Evolutionary conservation across 1,140 invertebrate genomes (phyloP).

Genomic region (Radopholus similis): DNA sequence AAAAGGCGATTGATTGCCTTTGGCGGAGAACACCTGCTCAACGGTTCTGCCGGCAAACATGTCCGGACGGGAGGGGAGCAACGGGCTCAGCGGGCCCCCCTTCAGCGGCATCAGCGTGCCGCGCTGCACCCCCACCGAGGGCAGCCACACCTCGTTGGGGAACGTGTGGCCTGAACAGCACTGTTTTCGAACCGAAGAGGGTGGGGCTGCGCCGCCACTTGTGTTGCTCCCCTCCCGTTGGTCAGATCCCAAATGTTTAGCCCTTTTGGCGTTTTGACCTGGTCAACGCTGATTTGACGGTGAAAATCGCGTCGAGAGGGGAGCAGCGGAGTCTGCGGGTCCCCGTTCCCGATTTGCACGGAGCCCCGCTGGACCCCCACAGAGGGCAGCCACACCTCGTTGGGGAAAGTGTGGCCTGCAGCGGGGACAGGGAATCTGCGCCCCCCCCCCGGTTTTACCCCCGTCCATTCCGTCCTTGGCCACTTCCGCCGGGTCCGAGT

Average conservation of each 20-base stretch:
- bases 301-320: slow-evolving; percentile 44
- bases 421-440: background rate
- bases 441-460: slow-evolving; percentile 18
- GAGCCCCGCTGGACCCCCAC: slow-evolving; percentile 46
- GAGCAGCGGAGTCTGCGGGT: slow-evolving; percentile 45
- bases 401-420: slow-evolving; percentile 44
- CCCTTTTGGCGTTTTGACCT: slow-evolving; percentile 17
- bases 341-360: slow-evolving; percentile 43
- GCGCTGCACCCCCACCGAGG: slow-evolving; percentile 22
- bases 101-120: slow-evolving; percentile 8
- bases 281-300: slow-evolving; percentile 28
- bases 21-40: slow-evolving; percentile 27
- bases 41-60: slow-evolving; percentile 40
- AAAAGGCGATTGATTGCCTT: background rate
- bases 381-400: slow-evolving; percentile 49
- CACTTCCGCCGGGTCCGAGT: slow-evolving; percentile 56
- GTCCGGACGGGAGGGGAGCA: slow-evolving; percentile 49
- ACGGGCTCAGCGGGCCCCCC: slow-evolving; percentile 54
- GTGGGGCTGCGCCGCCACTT: background rate
- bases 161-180: background rate
- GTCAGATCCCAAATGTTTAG: background rate
- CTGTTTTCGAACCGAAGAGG: background rate
- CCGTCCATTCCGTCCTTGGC: slow-evolving; percentile 38
- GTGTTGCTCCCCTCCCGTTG: background rate
- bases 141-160: slow-evolving; percentile 6